Conservation (phyloP, 2,797 vertebrate species). For the Sebastes cheni region DNA sequence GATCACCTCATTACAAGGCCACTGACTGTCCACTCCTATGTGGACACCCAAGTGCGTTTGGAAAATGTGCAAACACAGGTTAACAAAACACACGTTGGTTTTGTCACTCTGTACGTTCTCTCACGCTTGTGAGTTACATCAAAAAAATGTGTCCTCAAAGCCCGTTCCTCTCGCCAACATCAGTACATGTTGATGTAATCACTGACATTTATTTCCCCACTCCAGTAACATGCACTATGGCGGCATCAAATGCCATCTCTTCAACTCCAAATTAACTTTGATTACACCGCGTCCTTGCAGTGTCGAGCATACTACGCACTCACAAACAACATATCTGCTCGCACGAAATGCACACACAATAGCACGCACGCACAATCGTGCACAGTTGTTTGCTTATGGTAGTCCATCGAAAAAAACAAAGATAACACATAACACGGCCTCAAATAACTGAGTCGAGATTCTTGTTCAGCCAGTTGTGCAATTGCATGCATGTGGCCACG, state of each 20-base stretch:
- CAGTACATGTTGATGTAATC: not conserved
- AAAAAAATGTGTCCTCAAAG: not conserved
- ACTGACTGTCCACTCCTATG: slow-evolving; percentile 32
- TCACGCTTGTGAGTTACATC: not conserved
- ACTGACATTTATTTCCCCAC: slow-evolving; percentile 4
- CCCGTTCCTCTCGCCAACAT: not conserved
- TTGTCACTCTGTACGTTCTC: not conserved
- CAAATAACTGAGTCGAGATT: slow-evolving; percentile 11
- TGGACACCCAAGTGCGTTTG: slow-evolving; percentile 40
- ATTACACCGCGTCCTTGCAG: slow-evolving; percentile 15
- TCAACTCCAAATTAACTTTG: slow-evolving; percentile 20
- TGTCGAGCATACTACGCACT: not conserved
- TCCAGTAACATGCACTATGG: not conserved
- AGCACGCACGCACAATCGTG: not conserved
- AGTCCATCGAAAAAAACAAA: slow-evolving; percentile 18
- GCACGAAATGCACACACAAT: not conserved
- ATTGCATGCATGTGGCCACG: slow-evolving; percentile 28
- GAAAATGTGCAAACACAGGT: slow-evolving; percentile 48
- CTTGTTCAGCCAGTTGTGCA: slow-evolving; percentile 16
- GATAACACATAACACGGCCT: slow-evolving; percentile 8
- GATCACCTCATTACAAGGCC: slow-evolving; percentile 60
- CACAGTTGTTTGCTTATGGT: not conserved
- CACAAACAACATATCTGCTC: not conserved
- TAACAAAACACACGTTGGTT: slow-evolving; percentile 18
- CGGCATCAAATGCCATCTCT: slow-evolving; percentile 6